Evolutionary conservation across 2,888 invertebrate genomes (phyloP), one percentile per base, ranked within the genome.

Genomic region (Brachypalpus laphriformis): DNA sequence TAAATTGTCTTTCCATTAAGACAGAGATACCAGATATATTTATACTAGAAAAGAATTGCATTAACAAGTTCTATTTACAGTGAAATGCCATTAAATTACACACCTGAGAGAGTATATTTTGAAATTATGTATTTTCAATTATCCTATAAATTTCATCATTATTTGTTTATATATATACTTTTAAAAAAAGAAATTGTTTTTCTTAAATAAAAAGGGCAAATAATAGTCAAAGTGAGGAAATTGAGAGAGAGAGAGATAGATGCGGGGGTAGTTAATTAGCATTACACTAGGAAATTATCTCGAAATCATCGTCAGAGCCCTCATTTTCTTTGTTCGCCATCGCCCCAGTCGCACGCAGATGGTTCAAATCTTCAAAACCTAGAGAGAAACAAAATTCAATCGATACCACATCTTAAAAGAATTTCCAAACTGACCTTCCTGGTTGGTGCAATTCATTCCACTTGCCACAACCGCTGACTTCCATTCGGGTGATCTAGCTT

Each of bases 251-350:
- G 74, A 76, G 14, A 45, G 45, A 74, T 42, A 31, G 66, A 49
- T 1, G 2, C 5, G 22, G 51, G 66, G 34, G 28, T 45, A 5
- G 31, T 57, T 18, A 31, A 8, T 9, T 70, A 57, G 37, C 72
- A 74, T 74, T 80, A 70, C 65, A 88, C 94, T 93, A 94, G 93
- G 95, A 96, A 90, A 97, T 94, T 89, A 97, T 94, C 92, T 97
- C 97, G 90, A 96, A 97, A 89, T 96, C 97, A 87, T 96, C 96
- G 89, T 97, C 97, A 2, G 96, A 96, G 88, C 96, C 95, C 88
- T 93, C 94, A 1, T 87, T 92, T 83, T 94, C 94, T 54, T 94
- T 91, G 82, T 94, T 93, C 91, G 86, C 88, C 85, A 85, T 86
- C 86, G 81, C 85, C 47, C 88, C 88, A 18, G 76, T 80, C 65